Evolutionary conservation across 2,888 invertebrate species (phyloP).

Genomic region (Anarsia innoxiella): DNA sequence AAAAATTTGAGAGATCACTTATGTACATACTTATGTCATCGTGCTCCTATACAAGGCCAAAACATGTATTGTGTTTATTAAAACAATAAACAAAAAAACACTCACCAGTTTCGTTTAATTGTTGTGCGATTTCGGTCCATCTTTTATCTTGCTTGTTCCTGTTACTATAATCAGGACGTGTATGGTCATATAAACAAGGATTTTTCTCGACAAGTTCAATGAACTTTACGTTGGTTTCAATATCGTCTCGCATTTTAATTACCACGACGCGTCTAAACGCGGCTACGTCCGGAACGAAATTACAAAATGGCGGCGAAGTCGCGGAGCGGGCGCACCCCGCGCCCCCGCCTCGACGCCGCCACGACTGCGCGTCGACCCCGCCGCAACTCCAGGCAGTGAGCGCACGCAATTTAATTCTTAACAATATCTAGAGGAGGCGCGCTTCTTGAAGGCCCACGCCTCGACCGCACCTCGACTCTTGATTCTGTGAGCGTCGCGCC

Average conservation of each 20-base stretch:
- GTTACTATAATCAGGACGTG: background rate
- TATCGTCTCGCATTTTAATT: conserved; percentile 5
- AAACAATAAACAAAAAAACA: background rate
- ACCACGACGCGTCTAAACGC: background rate
- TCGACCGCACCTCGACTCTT: background rate
- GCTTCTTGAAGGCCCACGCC: background rate
- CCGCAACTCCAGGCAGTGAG: background rate
- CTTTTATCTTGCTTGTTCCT: conserved; percentile 1
- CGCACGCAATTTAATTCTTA: background rate
- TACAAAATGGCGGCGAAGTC: background rate
- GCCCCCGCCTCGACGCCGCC: background rate
- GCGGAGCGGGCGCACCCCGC: background rate
- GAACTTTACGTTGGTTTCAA: conserved; percentile 1
- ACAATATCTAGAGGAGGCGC: background rate
- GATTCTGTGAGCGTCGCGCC: background rate
- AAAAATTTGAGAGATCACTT: conserved; percentile 4
- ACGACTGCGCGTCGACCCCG: background rate
- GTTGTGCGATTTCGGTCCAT: background rate
- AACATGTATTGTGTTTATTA: background rate
- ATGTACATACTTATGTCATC: background rate
- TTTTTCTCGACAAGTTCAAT: background rate
- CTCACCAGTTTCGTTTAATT: conserved; percentile 6
- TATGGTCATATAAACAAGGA: conserved; percentile 2
- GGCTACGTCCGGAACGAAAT: background rate
- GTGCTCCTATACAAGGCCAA: conserved; percentile 1